Percentiles rank a stretch among this genome's conserved stretches.
phyloP scores from a whole-genome alignment of 2,797 vertebrate species.

The Peromyscus aztecus region DNA sequence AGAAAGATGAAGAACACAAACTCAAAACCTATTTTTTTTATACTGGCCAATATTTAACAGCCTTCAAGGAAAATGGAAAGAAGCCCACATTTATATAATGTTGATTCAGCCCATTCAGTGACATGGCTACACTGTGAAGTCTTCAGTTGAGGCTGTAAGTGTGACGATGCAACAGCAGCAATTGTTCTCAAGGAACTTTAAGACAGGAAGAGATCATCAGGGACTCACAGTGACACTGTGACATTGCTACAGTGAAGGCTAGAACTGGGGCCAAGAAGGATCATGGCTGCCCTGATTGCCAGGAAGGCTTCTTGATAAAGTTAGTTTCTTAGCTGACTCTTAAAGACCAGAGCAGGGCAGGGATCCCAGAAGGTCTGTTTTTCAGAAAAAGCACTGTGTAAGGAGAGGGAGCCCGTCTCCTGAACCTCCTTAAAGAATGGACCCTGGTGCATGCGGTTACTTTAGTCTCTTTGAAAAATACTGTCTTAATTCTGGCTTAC shows the following conservation, averaged over 20 bases:
- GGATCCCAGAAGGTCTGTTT: not conserved
- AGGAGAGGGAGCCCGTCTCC: not conserved
- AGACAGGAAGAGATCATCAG: not conserved
- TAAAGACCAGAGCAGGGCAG: not conserved
- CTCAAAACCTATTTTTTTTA: not conserved
- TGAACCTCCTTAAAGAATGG: not conserved
- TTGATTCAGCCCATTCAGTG: not conserved
- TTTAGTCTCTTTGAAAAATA: not conserved
- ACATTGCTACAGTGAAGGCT: too few relatives aligned
- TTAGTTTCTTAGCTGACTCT: not conserved
- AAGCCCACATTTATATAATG: not conserved
- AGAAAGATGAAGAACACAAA: not conserved
- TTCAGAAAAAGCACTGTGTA: not conserved
- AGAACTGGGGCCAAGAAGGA: not conserved
- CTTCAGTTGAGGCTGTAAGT: not conserved
- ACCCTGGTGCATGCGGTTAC: accelerated
- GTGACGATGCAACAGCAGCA: not conserved
- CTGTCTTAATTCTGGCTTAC: not conserved
- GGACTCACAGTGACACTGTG: not conserved
- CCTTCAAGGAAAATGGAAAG: slow-evolving; percentile 7
- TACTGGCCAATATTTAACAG: not conserved
- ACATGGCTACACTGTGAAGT: too few relatives aligned
- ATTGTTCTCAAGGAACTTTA: not conserved
- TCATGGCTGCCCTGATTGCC: not conserved
- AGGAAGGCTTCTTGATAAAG: not conserved